Conservation (phyloP, 2,888 invertebrate genomes). For the Carpatolechia fugitivella region DNA sequence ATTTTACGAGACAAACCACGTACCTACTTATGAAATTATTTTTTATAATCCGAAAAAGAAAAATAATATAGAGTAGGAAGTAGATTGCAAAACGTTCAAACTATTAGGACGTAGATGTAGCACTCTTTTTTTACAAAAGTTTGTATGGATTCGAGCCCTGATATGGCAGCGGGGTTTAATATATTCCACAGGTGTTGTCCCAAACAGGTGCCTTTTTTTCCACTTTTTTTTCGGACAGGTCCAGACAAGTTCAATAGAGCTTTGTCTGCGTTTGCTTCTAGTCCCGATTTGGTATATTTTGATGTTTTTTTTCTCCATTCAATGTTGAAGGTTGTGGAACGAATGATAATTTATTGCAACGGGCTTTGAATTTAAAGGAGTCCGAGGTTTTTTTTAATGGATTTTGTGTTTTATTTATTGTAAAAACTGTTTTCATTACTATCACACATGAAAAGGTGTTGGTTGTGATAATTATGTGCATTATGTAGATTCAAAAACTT, state of each 20-base stretch:
- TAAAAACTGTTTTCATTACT: too few relatives aligned
- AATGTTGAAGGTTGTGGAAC: conserved; percentile 36
- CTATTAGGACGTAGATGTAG: background rate
- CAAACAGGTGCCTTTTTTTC: conserved; percentile 57
- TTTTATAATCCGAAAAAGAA: too few relatives aligned
- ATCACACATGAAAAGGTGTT: too few relatives aligned
- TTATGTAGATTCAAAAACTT: too few relatives aligned
- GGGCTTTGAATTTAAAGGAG: conserved; percentile 36
- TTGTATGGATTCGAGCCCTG: conserved; percentile 7
- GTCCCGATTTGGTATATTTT: conserved; percentile 52
- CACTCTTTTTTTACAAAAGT: background rate
- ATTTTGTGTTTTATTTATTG: background rate
- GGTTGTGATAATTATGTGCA: too few relatives aligned
- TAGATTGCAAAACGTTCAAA: background rate
- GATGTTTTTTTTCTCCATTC: conserved; percentile 37
- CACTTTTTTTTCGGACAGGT: conserved; percentile 48
- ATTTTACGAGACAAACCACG: too few relatives aligned
- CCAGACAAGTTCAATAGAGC: conserved; percentile 66
- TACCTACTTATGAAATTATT: too few relatives aligned
- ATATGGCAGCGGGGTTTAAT: conserved; percentile 40
- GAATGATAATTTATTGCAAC: conserved; percentile 63
- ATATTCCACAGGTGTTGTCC: conserved; percentile 68
- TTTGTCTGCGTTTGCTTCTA: conserved; percentile 57
- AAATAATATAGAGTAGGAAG: too few relatives aligned
- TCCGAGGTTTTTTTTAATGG: background rate